phyloP scores from a whole-genome alignment of 37 sponge, comb jelly and placozoan species.

The Theonella swinhoei region DNA sequence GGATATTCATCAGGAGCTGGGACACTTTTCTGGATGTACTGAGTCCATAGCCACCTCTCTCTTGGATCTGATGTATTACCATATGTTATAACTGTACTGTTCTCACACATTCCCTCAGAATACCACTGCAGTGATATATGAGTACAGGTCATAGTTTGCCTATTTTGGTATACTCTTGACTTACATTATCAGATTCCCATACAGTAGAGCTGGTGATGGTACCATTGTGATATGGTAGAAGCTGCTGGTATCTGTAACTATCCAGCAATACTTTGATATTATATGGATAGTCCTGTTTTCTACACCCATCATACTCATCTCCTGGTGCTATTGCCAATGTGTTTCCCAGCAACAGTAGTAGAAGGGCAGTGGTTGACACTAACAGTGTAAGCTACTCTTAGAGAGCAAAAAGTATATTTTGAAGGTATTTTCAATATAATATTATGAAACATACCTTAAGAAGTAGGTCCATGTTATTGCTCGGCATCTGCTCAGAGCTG shows the following conservation, averaged over 20 bases:
- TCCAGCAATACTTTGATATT: background rate
- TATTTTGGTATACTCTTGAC: background rate
- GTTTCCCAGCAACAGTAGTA: background rate
- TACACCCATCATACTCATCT: background rate
- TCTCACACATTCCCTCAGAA: background rate
- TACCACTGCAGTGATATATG: background rate
- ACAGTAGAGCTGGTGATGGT: background rate
- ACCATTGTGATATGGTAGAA: background rate
- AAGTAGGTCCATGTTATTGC: background rate
- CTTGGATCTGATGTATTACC: background rate
- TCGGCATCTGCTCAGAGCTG: too few relatives aligned
- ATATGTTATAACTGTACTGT: background rate
- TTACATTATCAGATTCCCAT: background rate
- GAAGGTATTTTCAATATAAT: too few relatives aligned
- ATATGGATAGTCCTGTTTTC: background rate
- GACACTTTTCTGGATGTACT: background rate
- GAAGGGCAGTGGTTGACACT: background rate
- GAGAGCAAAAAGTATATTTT: background rate
- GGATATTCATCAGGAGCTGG: background rate
- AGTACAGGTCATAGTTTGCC: background rate
- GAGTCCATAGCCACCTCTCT: background rate
- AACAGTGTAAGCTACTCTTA: background rate
- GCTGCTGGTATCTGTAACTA: background rate
- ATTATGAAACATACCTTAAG: too few relatives aligned
- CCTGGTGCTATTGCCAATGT: background rate